These are phyloP conservation scores for Amiota mariae DNA, from an alignment of 2,888 invertebrate species.

Conservation along the genomic window DNA sequence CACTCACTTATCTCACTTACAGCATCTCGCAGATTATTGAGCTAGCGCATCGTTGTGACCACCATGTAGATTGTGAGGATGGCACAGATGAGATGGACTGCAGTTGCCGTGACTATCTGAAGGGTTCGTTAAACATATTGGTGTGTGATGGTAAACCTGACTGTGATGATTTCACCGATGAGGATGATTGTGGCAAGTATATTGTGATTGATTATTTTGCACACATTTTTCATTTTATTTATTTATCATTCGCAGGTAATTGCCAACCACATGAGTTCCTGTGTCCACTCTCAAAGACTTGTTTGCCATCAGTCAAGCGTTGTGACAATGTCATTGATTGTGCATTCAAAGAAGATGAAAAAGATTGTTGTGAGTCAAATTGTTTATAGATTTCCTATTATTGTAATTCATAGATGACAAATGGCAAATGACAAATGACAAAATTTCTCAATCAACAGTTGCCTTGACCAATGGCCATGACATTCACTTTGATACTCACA, in stretches of 20 bases:
- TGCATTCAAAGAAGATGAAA: constrained; percentile 82
- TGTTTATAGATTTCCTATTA: not conserved
- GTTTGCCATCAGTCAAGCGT: constrained; percentile 77
- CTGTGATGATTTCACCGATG: constrained; percentile 84
- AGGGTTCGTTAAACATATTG: constrained; percentile 74
- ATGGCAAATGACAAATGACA: not conserved
- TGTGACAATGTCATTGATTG: constrained; percentile 83
- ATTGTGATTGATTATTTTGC: not conserved
- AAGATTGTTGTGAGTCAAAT: constrained; percentile 81
- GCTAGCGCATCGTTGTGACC: constrained; percentile 79
- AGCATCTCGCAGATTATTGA: constrained; percentile 81
- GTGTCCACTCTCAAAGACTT: constrained; percentile 79
- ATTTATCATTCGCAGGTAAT: constrained; percentile 73
- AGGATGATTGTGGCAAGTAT: constrained; percentile 80
- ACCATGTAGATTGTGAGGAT: constrained; percentile 85
- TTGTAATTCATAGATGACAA: not conserved
- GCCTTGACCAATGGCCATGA: constrained; percentile 80
- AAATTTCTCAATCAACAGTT: constrained; percentile 74
- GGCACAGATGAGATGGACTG: constrained; percentile 85
- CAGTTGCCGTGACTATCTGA: constrained; percentile 81
- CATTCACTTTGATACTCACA: constrained; percentile 77
- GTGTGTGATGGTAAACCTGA: constrained; percentile 85
- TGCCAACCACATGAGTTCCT: constrained; percentile 78
- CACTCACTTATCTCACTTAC: constrained; percentile 50
- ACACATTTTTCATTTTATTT: constrained; percentile 10